A percentile compares a stretch with the other conserved stretches of the same genome.
phyloP scores from a whole-genome alignment of 2,113 vertebrate genomes.

The Dromiciops gliroides region DNA sequence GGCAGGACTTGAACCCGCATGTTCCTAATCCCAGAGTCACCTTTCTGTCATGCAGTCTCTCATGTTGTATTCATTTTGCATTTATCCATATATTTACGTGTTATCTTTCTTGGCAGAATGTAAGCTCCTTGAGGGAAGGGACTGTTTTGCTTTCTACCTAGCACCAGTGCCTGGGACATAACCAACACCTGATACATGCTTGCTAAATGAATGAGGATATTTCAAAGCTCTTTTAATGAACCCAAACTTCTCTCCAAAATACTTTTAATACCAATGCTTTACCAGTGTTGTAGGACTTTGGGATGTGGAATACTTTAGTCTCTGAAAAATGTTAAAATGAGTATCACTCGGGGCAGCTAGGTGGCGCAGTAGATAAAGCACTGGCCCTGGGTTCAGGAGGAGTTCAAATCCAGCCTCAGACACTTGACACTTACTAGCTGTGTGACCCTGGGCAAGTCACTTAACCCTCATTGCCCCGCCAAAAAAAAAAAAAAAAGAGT shows the following conservation, averaged over 20 bases:
- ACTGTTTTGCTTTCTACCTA: not conserved
- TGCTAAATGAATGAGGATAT: not conserved
- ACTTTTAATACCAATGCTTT: not conserved
- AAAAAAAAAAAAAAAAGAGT: no score
- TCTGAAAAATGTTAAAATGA: not conserved
- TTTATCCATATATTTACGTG: not conserved
- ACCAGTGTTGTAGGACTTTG: not conserved
- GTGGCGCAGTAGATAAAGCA: no score
- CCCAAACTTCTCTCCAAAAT: not conserved
- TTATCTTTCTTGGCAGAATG: not conserved
- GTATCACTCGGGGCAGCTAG: not conserved
- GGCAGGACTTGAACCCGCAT: not conserved
- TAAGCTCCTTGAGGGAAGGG: not conserved
- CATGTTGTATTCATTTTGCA: not conserved
- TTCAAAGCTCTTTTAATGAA: not conserved
- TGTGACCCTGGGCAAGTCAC: no score
- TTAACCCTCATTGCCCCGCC: no score
- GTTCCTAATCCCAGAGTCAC: not conserved
- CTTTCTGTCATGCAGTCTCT: not conserved
- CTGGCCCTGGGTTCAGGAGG: no score
- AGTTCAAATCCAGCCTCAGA: no score
- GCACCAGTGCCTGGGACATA: not conserved
- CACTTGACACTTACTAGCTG: no score
- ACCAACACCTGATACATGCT: not conserved
- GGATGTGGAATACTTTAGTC: not conserved